Evolutionary conservation across 2,888 invertebrate genomes (phyloP).

Genomic region (Andrena bucephala): DNA sequence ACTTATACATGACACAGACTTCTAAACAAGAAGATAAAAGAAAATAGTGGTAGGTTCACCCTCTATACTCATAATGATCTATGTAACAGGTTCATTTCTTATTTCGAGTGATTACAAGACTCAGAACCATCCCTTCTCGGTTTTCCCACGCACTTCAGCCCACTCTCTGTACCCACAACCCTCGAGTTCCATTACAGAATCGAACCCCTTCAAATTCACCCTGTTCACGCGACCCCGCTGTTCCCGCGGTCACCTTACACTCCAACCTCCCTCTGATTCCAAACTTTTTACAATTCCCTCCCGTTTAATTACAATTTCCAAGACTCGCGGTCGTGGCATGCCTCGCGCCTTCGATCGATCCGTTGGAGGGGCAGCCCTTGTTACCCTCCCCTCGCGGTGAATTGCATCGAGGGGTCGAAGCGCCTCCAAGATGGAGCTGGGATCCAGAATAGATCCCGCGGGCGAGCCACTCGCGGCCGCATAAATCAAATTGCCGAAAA

Average conservation of each 20-base stretch:
- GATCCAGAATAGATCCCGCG: constrained; percentile 39
- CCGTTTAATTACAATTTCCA: constrained; percentile 3
- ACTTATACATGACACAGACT: too few species aligned
- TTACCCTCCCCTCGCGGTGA: constrained; percentile 28
- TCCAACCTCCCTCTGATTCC: neutral
- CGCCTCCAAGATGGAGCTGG: constrained; percentile 7
- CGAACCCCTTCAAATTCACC: neutral
- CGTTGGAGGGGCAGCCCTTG: constrained; percentile 5
- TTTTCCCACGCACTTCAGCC: too few species aligned
- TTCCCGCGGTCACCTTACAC: neutral
- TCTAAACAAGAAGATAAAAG: too few species aligned
- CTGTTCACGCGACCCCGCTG: neutral
- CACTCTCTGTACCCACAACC: neutral
- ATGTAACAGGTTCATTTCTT: too few species aligned
- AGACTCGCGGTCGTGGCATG: neutral
- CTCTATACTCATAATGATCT: too few species aligned
- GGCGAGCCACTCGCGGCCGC: constrained; percentile 16
- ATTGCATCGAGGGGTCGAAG: constrained; percentile 26
- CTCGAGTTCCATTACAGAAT: neutral
- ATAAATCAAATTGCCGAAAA: constrained; percentile 65
- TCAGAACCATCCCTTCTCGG: too few species aligned
- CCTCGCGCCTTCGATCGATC: constrained; percentile 25
- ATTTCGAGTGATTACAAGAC: too few species aligned
- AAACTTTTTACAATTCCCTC: neutral
- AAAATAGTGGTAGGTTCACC: too few species aligned